Evolutionary conservation across 2,888 invertebrate genomes (phyloP).

Genomic region (Zonitis immaculata): DNA sequence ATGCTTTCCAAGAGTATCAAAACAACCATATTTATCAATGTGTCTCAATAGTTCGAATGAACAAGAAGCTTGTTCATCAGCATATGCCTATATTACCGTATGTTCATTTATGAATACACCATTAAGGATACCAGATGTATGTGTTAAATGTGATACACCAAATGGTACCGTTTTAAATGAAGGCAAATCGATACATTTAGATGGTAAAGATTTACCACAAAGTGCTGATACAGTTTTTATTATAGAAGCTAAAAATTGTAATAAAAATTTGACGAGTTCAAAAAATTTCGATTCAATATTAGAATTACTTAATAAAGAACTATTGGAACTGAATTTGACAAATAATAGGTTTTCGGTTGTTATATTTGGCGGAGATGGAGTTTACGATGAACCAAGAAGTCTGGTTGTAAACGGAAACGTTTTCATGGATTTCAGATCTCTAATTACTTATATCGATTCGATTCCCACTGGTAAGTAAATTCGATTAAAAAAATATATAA

Average conservation of each 20-base stretch:
- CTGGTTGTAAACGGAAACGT: slow-evolving; percentile 66
- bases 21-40: slow-evolving; percentile 58
- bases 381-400: slow-evolving; percentile 67
- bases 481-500: slow-evolving; percentile 12
- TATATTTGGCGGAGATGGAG: slow-evolving; percentile 74
- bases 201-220: slow-evolving; percentile 55
- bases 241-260: slow-evolving; percentile 81
- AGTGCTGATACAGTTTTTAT: slow-evolving; percentile 86
- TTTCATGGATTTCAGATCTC: slow-evolving; percentile 61
- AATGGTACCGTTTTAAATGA: slow-evolving; percentile 69
- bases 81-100: slow-evolving; percentile 74
- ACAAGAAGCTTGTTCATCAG: slow-evolving; percentile 62
- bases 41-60: slow-evolving; percentile 56
- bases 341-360: slow-evolving; percentile 80
- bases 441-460: slow-evolving; percentile 64
- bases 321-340: slow-evolving; percentile 56
- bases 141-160: slow-evolving; percentile 67
- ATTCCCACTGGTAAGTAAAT: slow-evolving; percentile 58
- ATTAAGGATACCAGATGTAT: slow-evolving; percentile 73
- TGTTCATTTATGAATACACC: slow-evolving; percentile 72
- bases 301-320: slow-evolving; percentile 63
- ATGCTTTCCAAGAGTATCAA: slow-evolving; percentile 64
- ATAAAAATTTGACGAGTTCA: slow-evolving; percentile 60
- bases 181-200: slow-evolving; percentile 67
- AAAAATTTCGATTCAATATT: slow-evolving; percentile 68